Evolutionary conservation across 2,888 invertebrate genomes (phyloP), one percentile per base, ranked within the genome.

Genomic region (Drosophila vallismaia): DNA sequence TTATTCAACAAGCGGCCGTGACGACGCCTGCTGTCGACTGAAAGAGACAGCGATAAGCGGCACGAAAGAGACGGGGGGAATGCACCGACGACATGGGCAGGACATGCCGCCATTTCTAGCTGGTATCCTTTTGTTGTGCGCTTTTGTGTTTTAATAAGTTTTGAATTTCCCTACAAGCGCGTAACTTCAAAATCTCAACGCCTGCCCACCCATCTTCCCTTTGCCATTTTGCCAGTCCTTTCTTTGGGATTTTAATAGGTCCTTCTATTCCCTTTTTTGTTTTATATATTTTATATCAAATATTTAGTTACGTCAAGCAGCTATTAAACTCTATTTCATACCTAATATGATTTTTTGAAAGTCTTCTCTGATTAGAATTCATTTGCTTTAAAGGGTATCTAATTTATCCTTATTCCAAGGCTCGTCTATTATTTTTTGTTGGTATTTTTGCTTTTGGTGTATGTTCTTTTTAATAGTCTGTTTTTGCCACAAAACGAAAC

Each of bases 121-220:
- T 60, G 50, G 36, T 64, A 56, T 63, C 71, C 51, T 74, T 64
- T 60, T 68, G 72, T 54, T 72, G 71, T 66, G 50, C 73, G 62
- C 56, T 71, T 80, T 76, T 79, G 77, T 79, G 75, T 79, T 76
- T 81, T 79, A 79, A 79, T 79, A 79, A 81, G 82, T 79, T 79
- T 79, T 79, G 79, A 75, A 72, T 76, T 69, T 74, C 82, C 66
- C 66, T 71, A 74, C 74, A 77, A 77, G 70, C 58, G 66, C 62
- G 56, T 56, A 77, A 69, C 77, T 77, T 79, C 64, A 77, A 36
- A 77, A 58, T 66, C 58, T 59, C 12, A 44, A 50, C 40, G 28
- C 56, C 45, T 8, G 14, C 26, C n/a, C 38, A 2, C 4, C 19
- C 42, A 24, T 33, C 38, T 9, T 46, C 19, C 51, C 40, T 66